A percentile compares a stretch with the other conserved stretches of the same genome.
phyloP scores from a whole-genome alignment of 2,797 vertebrate species.

The Hemibagrus guttatus region DNA sequence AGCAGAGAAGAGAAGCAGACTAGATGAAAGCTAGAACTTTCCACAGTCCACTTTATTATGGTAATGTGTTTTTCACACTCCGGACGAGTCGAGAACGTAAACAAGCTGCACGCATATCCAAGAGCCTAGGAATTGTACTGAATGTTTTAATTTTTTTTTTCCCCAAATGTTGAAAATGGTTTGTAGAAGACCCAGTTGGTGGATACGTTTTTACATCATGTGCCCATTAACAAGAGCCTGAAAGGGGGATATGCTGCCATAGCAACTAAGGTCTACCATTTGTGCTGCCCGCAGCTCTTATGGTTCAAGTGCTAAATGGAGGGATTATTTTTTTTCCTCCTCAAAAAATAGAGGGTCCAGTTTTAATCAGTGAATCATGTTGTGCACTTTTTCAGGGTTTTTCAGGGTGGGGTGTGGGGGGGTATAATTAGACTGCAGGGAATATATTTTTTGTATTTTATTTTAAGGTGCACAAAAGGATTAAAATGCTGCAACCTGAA shows the following conservation, averaged over 20 bases:
- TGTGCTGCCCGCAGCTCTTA: conserved; percentile 24
- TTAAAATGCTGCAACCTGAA: background rate
- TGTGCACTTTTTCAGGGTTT: background rate
- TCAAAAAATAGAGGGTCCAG: conserved; percentile 16
- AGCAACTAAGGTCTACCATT: conserved; percentile 36
- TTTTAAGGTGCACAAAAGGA: background rate
- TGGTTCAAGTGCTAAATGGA: conserved; percentile 28
- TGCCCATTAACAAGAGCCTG: conserved; percentile 21
- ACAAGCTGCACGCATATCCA: background rate
- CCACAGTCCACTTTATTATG: conserved; percentile 7
- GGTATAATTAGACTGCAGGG: too few species aligned
- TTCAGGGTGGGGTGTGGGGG: background rate
- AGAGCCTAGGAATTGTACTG: background rate
- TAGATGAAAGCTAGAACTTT: conserved; percentile 16
- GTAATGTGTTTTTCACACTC: conserved; percentile 29
- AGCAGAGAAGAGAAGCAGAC: background rate
- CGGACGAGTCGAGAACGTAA: background rate
- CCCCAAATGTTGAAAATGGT: background rate
- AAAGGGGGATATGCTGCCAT: conserved; percentile 36
- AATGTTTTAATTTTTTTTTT: background rate
- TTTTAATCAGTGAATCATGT: conserved; percentile 8
- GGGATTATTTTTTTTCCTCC: conserved; percentile 16
- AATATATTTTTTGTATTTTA: background rate
- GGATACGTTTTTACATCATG: conserved; percentile 6
- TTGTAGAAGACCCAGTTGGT: background rate